phyloP scores from a whole-genome alignment of 2,888 invertebrate genomes.

The Luffia ferchaultella region DNA sequence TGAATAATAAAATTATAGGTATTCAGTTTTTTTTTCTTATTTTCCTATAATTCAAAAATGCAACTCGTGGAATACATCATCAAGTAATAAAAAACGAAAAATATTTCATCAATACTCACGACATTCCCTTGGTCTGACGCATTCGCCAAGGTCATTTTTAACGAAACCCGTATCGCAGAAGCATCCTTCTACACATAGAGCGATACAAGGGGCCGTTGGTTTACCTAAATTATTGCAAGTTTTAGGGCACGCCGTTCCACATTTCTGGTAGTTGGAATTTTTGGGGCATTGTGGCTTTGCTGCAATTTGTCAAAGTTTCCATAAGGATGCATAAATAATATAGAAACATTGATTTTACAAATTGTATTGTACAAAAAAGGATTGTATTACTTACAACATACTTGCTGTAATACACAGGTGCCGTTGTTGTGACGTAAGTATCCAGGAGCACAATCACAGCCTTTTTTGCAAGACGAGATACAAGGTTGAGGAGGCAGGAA shows the following conservation, averaged over 20 bases:
- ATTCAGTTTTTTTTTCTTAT: neutral
- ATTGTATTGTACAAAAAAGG: neutral
- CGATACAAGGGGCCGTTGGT: constrained; percentile 1
- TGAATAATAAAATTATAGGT: neutral
- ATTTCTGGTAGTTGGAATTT: constrained; percentile 1
- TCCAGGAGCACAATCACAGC: constrained; percentile 9
- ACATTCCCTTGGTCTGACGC: constrained; percentile 10
- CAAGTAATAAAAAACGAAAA: neutral
- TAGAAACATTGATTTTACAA: too few species aligned
- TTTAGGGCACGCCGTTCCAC: constrained; percentile 7
- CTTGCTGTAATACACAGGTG: constrained; percentile 29
- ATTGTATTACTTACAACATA: constrained; percentile 23
- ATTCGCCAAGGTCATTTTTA: constrained; percentile 9
- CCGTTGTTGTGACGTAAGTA: constrained; percentile 20
- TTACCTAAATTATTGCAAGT: constrained; percentile 2
- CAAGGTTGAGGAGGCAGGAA: neutral
- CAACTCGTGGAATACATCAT: neutral
- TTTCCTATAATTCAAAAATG: neutral
- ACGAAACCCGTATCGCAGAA: constrained; percentile 14
- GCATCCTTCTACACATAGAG: constrained; percentile 12
- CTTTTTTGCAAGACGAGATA: constrained; percentile 12
- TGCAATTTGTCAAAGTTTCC: too few species aligned
- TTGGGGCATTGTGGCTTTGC: constrained; percentile 1
- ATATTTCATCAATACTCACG: constrained; percentile 6
- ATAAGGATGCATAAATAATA: too few species aligned